A percentile compares a stretch with the other conserved stretches of the same genome.
Evolutionary conservation across 1,140 invertebrate species (phyloP).

Genomic region (Alviniconcha marisindica): DNA sequence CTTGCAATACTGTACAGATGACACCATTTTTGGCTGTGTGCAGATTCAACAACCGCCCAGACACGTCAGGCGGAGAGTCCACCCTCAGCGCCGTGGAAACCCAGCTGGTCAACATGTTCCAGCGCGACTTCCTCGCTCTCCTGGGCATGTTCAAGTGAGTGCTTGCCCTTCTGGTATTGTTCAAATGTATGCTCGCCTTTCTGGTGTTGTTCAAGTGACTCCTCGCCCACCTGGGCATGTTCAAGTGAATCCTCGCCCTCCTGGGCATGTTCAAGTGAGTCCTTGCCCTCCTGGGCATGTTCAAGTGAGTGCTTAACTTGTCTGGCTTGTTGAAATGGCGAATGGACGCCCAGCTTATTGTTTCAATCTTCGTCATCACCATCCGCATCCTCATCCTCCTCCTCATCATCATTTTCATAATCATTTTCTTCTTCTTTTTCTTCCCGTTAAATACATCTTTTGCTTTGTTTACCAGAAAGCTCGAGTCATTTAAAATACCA

Average conservation of each 20-base stretch:
- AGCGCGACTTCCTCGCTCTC: constrained; percentile 74
- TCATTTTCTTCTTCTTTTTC: too few species aligned
- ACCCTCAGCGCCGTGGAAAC: constrained; percentile 71
- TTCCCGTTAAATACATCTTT: too few species aligned
- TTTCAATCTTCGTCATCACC: too few species aligned
- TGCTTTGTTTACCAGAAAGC: constrained; percentile 58
- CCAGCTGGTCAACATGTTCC: constrained; percentile 75
- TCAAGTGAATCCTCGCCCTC: constrained; percentile 74
- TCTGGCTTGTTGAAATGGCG: constrained; percentile 76
- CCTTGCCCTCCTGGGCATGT: too few species aligned
- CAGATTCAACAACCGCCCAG: constrained; percentile 58
- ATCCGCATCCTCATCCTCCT: too few species aligned
- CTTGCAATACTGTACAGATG: too few species aligned
- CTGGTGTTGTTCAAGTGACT: too few species aligned
- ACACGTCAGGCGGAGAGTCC: constrained; percentile 56
- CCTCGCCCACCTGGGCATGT: constrained; percentile 73
- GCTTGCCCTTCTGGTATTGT: too few species aligned
- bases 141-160: constrained; percentile 75
- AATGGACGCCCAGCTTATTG: too few species aligned
- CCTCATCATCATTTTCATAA: too few species aligned
- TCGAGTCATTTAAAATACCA: constrained; percentile 67
- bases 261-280: constrained; percentile 75
- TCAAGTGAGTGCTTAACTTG: constrained; percentile 73
- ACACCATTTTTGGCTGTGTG: too few species aligned
- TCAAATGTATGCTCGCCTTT: too few species aligned